Evolutionary conservation across 2,797 vertebrate genomes (phyloP), one percentile per base, ranked within the genome.

Genomic region (Enteromius argenteus): DNA sequence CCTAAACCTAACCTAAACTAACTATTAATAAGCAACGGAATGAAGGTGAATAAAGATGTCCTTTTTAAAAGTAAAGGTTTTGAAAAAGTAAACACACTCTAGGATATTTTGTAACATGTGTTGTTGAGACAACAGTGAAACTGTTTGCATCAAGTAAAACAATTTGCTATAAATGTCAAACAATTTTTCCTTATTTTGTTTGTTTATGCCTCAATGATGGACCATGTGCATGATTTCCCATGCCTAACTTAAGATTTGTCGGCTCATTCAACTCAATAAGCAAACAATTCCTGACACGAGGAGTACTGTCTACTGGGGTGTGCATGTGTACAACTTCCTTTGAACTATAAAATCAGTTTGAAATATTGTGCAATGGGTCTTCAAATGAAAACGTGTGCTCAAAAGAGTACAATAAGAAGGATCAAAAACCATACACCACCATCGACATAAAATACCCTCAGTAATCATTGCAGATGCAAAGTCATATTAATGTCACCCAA

Each of bases 401-500:
- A 15, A 72, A 73, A 81, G 30, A 53, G 14, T 39, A 39, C 60
- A 51, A 53, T 49, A 67, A 39, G 35, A 83, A 73, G 14, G 32
- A 76, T 42, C n/a, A 66, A 67, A 84, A 56, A 69, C 53, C 32
- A 51, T 21, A 17, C 30, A 32, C 30, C 66, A 60, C 51, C 53
- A 77, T 74, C 58, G 44, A 75, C 81, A 84, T 37, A 60, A 71
- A 62, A 78, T 37, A 79, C 30, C 39, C 27, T 51, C 56, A 49
- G 62, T 53, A 49, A 83, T 86, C 81, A 86, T 89, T 89, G 90
- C 91, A 90, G 85, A 87, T 88, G 83, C 83, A 86, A 71, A 71
- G 87, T 89, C 91, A 91, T 87, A 91, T 91, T 90, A 87, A 90
- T 85, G 82, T 86, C 17, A 32, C 72, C 85, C 81, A 72, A 84